Percentiles rank a stretch among this genome's conserved stretches.
phyloP scores from a whole-genome alignment of 2,113 vertebrate species.

The Rhinopomastus cyanomelas region DNA sequence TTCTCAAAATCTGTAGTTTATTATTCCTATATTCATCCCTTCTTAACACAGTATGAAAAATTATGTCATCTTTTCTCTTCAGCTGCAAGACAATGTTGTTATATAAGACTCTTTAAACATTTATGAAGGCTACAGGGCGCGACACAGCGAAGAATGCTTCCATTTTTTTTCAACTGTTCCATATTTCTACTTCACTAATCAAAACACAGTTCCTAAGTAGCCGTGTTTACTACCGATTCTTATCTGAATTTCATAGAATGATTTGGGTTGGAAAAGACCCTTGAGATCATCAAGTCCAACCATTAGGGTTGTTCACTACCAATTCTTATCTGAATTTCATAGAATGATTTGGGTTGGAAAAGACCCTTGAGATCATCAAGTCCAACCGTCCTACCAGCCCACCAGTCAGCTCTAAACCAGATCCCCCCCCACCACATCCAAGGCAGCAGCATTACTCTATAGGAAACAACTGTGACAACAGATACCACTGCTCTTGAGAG shows the following conservation, averaged over 20 bases:
- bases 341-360: too few relatives aligned
- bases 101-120: constrained; percentile 13
- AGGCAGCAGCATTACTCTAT: neutral
- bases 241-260: neutral
- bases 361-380: too few relatives aligned
- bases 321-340: too few relatives aligned
- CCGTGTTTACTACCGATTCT: neutral
- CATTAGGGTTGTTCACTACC: too few relatives aligned
- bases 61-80: neutral
- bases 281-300: too few relatives aligned
- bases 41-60: constrained; percentile 2
- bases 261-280: too few relatives aligned
- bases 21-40: constrained; percentile 55
- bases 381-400: too few relatives aligned
- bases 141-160: neutral
- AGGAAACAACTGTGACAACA: neutral
- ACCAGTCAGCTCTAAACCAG: too few relatives aligned
- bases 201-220: neutral
- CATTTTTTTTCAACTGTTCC: neutral
- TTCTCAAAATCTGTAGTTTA: constrained; percentile 58
- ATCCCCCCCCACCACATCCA: too few relatives aligned
- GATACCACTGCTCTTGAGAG: neutral
- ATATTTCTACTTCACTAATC: neutral
- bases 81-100: constrained; percentile 27
- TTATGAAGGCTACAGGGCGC: neutral